Conservation (phyloP, 2,888 invertebrate genomes). For the Germaria angustata region DNA sequence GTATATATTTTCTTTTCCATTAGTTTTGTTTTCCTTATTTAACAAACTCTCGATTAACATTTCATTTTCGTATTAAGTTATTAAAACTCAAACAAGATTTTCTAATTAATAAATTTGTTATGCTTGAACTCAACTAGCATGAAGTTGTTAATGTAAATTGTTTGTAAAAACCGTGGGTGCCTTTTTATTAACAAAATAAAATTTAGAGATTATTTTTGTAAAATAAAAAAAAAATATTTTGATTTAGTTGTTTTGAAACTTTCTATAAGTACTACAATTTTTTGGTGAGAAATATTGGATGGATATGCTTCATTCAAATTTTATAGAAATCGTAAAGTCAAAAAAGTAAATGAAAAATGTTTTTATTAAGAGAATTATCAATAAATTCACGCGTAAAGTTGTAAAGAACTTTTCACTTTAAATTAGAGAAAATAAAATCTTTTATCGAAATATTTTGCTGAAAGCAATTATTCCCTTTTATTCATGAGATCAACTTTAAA, state of each 20-base stretch:
- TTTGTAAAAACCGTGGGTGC: slow-evolving; percentile 1
- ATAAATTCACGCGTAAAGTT: background rate
- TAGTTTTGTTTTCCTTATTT: background rate
- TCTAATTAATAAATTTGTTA: slow-evolving; percentile 54
- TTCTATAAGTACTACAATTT: background rate
- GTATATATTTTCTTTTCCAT: background rate
- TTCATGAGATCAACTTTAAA: too few species aligned
- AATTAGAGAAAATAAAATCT: too few species aligned
- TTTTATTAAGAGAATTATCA: too few species aligned
- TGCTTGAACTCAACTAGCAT: slow-evolving; percentile 24
- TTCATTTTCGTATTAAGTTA: slow-evolving; percentile 9
- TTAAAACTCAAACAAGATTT: slow-evolving; percentile 52
- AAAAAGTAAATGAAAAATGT: too few species aligned
- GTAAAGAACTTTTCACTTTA: too few species aligned
- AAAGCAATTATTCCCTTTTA: too few species aligned
- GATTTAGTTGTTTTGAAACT: background rate
- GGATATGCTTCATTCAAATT: background rate
- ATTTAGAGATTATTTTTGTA: background rate
- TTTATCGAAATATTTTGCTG: too few species aligned
- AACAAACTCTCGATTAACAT: background rate
- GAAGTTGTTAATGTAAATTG: slow-evolving; percentile 2
- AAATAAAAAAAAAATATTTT: background rate
- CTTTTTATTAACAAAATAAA: background rate
- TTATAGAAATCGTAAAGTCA: background rate
- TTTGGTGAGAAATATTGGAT: background rate